Conservation (phyloP, 2,113 vertebrate species). For the Nesospiza acunhae region DNA sequence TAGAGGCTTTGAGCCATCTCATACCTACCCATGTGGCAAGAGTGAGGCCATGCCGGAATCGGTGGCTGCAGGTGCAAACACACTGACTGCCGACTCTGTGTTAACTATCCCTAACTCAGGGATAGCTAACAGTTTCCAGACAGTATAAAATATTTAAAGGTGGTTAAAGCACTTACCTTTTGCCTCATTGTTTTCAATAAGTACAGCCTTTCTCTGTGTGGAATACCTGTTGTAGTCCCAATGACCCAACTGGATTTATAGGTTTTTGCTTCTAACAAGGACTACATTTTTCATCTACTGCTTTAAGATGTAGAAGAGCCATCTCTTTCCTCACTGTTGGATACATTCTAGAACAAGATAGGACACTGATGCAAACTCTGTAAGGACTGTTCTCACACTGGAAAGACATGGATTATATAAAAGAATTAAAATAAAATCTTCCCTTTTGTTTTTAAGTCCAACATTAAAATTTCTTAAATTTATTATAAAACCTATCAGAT, state of each 20-base stretch:
- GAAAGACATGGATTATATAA: not conserved
- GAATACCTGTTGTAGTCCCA: not conserved
- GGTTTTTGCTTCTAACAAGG: not conserved
- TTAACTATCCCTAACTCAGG: not conserved
- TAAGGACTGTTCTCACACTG: not conserved
- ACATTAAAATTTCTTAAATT: not conserved
- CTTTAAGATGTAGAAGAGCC: not conserved
- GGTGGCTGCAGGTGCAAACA: not conserved
- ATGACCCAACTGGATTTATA: not conserved
- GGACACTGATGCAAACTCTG: not conserved
- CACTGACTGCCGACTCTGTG: not conserved
- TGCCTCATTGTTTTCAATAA: not conserved
- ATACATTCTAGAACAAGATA: not conserved
- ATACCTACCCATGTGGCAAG: not conserved
- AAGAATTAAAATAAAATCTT: not conserved
- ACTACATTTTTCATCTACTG: not conserved
- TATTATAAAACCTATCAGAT: not conserved
- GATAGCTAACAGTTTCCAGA: not conserved
- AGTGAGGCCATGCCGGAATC: not conserved
- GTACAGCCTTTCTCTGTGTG: not conserved
- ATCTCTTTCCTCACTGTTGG: not conserved
- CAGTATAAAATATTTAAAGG: not conserved
- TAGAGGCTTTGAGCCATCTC: not conserved
- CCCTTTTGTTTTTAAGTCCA: not conserved
- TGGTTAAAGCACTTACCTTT: not conserved